Conservation (phyloP, 2,888 invertebrate genomes). For the Melangyna quadrimaculata region DNA sequence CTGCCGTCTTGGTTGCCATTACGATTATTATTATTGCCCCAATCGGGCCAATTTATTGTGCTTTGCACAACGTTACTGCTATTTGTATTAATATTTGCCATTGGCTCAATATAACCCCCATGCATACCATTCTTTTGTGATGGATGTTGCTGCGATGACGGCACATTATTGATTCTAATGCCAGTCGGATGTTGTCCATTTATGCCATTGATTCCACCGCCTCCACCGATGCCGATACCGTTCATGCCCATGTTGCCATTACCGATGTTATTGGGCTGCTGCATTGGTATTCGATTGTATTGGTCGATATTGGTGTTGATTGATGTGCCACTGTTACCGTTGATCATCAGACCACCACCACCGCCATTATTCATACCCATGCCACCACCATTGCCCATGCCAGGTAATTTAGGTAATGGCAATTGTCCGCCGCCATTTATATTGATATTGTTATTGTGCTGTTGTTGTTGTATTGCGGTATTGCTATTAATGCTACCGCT, state of each 20-base stretch:
- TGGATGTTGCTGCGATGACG: slow-evolving; percentile 78
- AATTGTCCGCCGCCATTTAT: slow-evolving; percentile 76
- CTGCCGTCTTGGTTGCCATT: slow-evolving; percentile 73
- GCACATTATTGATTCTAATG: slow-evolving; percentile 80
- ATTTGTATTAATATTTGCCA: slow-evolving; percentile 76
- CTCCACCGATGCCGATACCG: slow-evolving; percentile 73
- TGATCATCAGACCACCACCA: slow-evolving; percentile 66
- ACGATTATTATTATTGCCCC: slow-evolving; percentile 65
- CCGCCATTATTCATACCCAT: slow-evolving; percentile 71
- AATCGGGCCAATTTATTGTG: slow-evolving; percentile 77
- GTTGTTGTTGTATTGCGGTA: slow-evolving; percentile 74
- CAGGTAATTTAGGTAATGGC: slow-evolving; percentile 48
- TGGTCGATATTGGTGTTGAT: slow-evolving; percentile 81
- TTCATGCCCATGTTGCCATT: slow-evolving; percentile 71
- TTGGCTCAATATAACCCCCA: slow-evolving; percentile 70
- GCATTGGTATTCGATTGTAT: slow-evolving; percentile 80
- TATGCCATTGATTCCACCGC: slow-evolving; percentile 72
- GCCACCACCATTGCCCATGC: slow-evolving; percentile 43
- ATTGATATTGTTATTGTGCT: slow-evolving; percentile 76
- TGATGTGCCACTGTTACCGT: slow-evolving; percentile 75
- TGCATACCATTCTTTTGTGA: slow-evolving; percentile 76
- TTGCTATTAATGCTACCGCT: slow-evolving; percentile 68
- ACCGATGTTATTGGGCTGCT: slow-evolving; percentile 77
- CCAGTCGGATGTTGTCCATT: slow-evolving; percentile 78
- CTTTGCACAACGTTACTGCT: slow-evolving; percentile 78